Evolutionary conservation across 1,140 invertebrate genomes (phyloP).

Genomic region (Drosophila nigromelanica): DNA sequence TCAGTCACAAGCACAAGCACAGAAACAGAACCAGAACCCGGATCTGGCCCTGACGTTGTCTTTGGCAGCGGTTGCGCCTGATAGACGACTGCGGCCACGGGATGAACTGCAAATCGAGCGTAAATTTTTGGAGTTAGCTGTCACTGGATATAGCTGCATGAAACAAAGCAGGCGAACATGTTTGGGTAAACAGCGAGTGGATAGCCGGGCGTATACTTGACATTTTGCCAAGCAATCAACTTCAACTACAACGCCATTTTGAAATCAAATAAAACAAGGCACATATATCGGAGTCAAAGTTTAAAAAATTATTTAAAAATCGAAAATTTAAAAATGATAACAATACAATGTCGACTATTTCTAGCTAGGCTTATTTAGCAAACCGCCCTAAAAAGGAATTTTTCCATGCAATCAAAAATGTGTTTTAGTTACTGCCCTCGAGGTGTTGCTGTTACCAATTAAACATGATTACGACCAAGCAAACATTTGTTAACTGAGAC

Average conservation of each 20-base stretch:
- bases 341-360: too few relatives aligned
- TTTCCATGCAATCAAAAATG: background rate
- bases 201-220: constrained; percentile 60
- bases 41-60: background rate
- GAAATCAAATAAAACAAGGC: background rate
- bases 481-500: constrained; percentile 52
- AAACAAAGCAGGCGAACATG: constrained; percentile 70
- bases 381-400: too few relatives aligned
- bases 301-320: too few relatives aligned
- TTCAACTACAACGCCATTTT: constrained; percentile 47
- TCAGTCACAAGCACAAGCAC: background rate
- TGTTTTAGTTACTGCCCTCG: constrained; percentile 23
- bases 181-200: constrained; percentile 51
- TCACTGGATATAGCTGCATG: constrained; percentile 29
- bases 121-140: constrained; percentile 60
- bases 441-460: constrained; percentile 62
- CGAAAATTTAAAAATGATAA: too few relatives aligned
- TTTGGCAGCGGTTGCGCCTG: constrained; percentile 39
- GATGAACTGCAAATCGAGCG: constrained; percentile 71
- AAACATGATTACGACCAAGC: constrained; percentile 47
- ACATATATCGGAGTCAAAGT: too few relatives aligned
- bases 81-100: constrained; percentile 46
- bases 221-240: constrained; percentile 57
- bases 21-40: background rate
- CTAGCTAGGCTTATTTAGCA: background rate